Evolutionary conservation across 2,113 vertebrate species (phyloP).

Genomic region (Nothocercus julius): DNA sequence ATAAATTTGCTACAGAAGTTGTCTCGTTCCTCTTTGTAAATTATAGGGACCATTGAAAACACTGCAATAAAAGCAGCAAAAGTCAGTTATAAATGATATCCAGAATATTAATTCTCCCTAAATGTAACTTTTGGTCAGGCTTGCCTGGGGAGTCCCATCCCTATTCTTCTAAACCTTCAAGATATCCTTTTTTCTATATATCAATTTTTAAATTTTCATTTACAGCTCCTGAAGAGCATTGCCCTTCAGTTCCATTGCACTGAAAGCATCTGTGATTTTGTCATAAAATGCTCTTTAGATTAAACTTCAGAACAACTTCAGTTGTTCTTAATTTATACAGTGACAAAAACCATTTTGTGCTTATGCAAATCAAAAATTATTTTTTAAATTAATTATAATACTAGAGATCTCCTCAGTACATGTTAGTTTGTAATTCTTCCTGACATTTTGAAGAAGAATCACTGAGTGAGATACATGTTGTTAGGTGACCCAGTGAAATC

Average conservation of each 20-base stretch:
- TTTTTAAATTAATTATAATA: slow-evolving; percentile 4
- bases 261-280: slow-evolving; percentile 41
- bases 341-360: background rate
- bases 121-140: background rate
- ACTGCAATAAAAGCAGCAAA: background rate
- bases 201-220: background rate
- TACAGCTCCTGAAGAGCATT: slow-evolving; percentile 8
- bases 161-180: background rate
- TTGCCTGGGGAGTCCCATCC: background rate
- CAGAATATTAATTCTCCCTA: slow-evolving; percentile 14
- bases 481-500: background rate
- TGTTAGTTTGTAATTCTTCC: background rate
- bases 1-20: background rate
- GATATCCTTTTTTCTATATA: background rate
- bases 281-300: slow-evolving; percentile 24
- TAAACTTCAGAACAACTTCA: background rate
- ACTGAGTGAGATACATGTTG: background rate
- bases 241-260: background rate
- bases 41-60: slow-evolving; percentile 2
- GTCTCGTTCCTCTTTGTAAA: background rate
- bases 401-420: background rate
- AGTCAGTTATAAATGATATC: slow-evolving; percentile 12
- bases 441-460: background rate
- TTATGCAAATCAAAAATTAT: background rate
- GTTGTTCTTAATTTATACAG: slow-evolving; percentile 12